phyloP scores from a whole-genome alignment of 2,797 vertebrate genomes.

The Myripristis jacobus region DNA sequence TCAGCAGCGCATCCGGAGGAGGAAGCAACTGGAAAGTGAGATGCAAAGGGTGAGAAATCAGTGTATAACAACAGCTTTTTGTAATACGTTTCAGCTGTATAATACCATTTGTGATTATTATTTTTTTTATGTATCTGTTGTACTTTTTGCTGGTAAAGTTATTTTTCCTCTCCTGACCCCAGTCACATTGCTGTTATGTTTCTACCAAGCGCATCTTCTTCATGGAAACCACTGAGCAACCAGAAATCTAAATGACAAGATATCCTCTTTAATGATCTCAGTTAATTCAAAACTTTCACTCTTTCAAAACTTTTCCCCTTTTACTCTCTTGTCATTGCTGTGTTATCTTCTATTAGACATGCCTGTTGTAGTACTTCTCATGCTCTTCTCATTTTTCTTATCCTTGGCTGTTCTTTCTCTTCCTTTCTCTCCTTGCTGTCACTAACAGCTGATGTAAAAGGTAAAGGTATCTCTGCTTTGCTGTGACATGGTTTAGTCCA shows the following conservation, averaged over 20 bases:
- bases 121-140: background rate
- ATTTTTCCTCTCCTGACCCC: background rate
- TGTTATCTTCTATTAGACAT: constrained; percentile 34
- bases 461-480: constrained; percentile 88
- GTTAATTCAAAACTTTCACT: background rate
- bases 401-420: constrained; percentile 80
- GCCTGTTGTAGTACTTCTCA: constrained; percentile 52
- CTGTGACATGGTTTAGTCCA: constrained; percentile 86
- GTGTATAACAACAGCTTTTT: background rate
- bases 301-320: constrained; percentile 25
- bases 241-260: too few relatives aligned
- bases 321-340: constrained; percentile 10
- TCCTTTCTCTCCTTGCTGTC: constrained; percentile 88
- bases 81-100: background rate
- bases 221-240: too few relatives aligned
- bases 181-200: too few relatives aligned
- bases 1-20: constrained; percentile 92
- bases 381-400: constrained; percentile 73
- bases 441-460: constrained; percentile 94
- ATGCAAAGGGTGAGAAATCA: constrained; percentile 93
- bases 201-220: background rate
- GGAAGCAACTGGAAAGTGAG: constrained; percentile 97
- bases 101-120: background rate
- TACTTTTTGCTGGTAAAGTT: background rate
- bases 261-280: too few relatives aligned